These are phyloP conservation scores for Gymnoscopelus braueri DNA, from an alignment of 2,797 vertebrate genomes.

Conservation along the genomic window DNA sequence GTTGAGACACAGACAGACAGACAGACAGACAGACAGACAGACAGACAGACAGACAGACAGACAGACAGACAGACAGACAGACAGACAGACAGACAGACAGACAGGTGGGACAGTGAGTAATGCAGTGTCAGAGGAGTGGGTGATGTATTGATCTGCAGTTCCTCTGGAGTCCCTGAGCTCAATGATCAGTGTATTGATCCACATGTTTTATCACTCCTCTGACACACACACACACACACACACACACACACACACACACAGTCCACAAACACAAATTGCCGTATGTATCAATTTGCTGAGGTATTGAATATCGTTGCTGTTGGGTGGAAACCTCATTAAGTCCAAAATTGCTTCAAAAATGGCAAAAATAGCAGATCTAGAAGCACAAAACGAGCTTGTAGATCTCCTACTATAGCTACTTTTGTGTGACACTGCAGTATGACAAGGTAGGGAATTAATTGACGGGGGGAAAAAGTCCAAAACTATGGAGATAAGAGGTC, in stretches of 20 bases:
- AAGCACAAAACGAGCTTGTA: too few relatives aligned
- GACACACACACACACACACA: slow-evolving; percentile 17
- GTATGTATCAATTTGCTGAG: slow-evolving; percentile 3
- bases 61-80: slow-evolving; percentile 23
- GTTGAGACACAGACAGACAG: background rate
- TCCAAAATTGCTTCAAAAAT: too few relatives aligned
- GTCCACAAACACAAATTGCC: slow-evolving; percentile 3
- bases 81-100: slow-evolving; percentile 3
- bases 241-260: slow-evolving; percentile 4
- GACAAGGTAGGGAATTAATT: too few relatives aligned
- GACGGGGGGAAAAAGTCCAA: too few relatives aligned
- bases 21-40: slow-evolving; percentile 13
- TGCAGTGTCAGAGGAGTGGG: slow-evolving; percentile 44
- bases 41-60: slow-evolving; percentile 5
- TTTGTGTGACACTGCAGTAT: too few relatives aligned
- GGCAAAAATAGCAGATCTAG: too few relatives aligned
- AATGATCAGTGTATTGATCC: slow-evolving; percentile 72
- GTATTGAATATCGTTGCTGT: slow-evolving; percentile 1
- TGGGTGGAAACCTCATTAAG: too few relatives aligned
- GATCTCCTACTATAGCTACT: too few relatives aligned
- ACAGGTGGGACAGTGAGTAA: slow-evolving; percentile 8
- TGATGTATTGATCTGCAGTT: slow-evolving; percentile 62
- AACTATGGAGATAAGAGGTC: too few relatives aligned
- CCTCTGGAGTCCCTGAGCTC: slow-evolving; percentile 52
- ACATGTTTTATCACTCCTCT: slow-evolving; percentile 66